A percentile compares a stretch with the other conserved stretches of the same genome.
Conservation (phyloP, 2,113 vertebrate species). For the Campylorhamphus procurvoides region DNA sequence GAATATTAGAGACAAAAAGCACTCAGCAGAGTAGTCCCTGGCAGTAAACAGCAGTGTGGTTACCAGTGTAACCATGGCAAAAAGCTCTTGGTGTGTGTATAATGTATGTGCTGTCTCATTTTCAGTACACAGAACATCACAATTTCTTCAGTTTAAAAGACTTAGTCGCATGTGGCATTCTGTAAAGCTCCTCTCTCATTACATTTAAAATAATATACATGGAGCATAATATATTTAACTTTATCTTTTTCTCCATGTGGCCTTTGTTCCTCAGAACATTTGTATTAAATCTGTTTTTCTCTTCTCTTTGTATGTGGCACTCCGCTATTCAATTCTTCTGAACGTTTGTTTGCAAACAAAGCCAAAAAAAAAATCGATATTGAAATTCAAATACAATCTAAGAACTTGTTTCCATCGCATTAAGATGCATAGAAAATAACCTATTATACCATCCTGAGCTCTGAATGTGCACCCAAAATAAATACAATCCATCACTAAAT, state of each 20-base stretch:
- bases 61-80: neutral
- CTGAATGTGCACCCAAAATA: neutral
- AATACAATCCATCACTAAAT: neutral
- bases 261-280: neutral
- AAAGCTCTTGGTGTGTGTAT: neutral
- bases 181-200: neutral
- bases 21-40: neutral
- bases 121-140: neutral
- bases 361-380: neutral
- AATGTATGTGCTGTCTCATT: neutral
- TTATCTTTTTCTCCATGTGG: neutral
- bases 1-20: neutral
- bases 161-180: neutral
- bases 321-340: neutral
- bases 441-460: neutral
- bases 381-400: conserved; percentile 1
- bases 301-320: neutral
- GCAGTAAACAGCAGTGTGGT: neutral
- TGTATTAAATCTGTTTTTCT: neutral
- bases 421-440: neutral
- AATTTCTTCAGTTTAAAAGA: neutral
- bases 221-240: neutral
- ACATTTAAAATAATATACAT: neutral
- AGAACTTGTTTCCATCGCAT: neutral
- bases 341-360: neutral